A percentile compares a stretch with the other conserved stretches of the same genome.
These are phyloP conservation scores for Calameuta idolon DNA, from an alignment of 2,888 invertebrate genomes.

Conservation along the genomic window DNA sequence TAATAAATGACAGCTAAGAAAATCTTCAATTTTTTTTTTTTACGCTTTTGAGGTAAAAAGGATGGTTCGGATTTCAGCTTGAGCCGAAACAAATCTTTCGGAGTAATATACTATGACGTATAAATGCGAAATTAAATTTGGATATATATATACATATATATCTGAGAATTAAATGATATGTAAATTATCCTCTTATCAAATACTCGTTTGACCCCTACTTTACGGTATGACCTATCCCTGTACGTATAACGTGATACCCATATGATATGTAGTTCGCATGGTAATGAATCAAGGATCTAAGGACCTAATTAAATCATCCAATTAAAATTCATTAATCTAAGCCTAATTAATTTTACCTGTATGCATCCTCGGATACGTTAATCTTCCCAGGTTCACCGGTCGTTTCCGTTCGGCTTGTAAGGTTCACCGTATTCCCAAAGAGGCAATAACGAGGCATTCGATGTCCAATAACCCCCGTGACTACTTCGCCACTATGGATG, in stretches of 20 bases:
- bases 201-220: background rate
- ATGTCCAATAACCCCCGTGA: constrained; percentile 94
- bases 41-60: background rate
- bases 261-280: background rate
- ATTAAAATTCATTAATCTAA: background rate
- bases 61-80: background rate
- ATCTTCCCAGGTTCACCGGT: constrained; percentile 90
- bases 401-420: constrained; percentile 93
- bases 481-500: constrained; percentile 93
- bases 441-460: constrained; percentile 92
- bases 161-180: background rate
- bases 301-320: background rate
- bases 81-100: background rate
- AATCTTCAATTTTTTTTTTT: background rate
- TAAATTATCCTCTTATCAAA: background rate
- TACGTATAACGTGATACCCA: background rate
- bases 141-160: background rate
- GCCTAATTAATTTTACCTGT: constrained; percentile 74
- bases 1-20: background rate
- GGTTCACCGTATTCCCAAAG: constrained; percentile 94
- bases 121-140: background rate
- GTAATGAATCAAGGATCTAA: background rate
- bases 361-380: constrained; percentile 92
- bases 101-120: background rate
- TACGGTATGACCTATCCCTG: background rate